phyloP scores from a whole-genome alignment of 2,888 invertebrate species.

The Frankliniella intonsa region DNA sequence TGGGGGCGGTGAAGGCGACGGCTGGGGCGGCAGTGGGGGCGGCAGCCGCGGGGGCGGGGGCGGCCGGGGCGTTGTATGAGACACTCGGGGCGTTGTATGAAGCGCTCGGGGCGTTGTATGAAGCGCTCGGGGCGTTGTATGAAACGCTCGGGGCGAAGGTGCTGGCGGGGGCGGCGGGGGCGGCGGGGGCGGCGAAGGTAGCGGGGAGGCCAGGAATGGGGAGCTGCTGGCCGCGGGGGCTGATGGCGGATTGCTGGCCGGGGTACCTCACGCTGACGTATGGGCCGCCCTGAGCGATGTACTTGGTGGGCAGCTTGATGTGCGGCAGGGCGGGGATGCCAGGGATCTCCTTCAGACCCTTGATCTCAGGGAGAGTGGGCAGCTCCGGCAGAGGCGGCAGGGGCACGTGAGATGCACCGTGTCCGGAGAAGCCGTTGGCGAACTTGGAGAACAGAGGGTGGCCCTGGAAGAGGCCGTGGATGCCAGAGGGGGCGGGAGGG shows the following conservation, averaged over 20 bases:
- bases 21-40: background rate
- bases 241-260: background rate
- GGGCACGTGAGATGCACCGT: background rate
- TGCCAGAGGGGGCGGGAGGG: constrained; percentile 1
- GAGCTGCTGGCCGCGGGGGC: constrained; percentile 9
- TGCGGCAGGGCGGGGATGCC: constrained; percentile 14
- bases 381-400: constrained; percentile 28
- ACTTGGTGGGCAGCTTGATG: constrained; percentile 25
- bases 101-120: background rate
- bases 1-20: background rate
- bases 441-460: background rate
- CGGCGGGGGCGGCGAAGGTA: background rate
- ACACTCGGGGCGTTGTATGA: background rate
- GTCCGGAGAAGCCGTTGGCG: background rate
- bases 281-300: constrained; percentile 28
- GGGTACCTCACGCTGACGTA: constrained; percentile 30
- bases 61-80: background rate
- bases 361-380: constrained; percentile 26
- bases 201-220: background rate
- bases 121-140: background rate
- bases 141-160: background rate
- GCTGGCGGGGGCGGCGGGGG: background rate
- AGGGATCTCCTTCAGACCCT: constrained; percentile 20
- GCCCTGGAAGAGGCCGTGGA: constrained; percentile 11
- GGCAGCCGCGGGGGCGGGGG: background rate